Base-by-base conservation (phyloP, 1,140 invertebrate species). In the Atopsyche davidsoni region DNA sequence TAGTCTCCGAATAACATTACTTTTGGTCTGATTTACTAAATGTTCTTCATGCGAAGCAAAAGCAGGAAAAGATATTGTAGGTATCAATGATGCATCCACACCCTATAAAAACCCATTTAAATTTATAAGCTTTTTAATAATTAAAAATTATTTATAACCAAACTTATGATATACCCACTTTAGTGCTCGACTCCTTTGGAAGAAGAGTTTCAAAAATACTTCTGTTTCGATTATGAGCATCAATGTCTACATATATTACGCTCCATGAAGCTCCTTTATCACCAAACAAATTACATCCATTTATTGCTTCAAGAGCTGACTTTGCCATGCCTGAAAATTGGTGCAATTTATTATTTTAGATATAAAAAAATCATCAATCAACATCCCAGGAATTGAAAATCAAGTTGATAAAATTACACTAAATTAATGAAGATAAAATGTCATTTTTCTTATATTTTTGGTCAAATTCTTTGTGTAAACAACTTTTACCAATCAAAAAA, bases 121-220 rank as follows among this genome's bases (percentile, higher is more conserved):
- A 59, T 22, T 18, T n/a, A n/a, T n/a, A n/a, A 39, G n/a, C 13
- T 38, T 46, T 0, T 51, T 2, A 51, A 43, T 44, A 16, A 13
- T 7, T 53, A 31, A 28, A 44, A 7, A 16, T 46, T n/a, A 34
- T 34, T 28, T 7, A 28, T 28, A 28, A 28, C n/a, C 17, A 19
- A 45, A 28, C 19, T 42, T 31, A 45, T 39, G 13, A 19, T 53
- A 51, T 45, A 47, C 23, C 6, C 71, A 96, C 94, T 77, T 99
- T 99, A 6, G 96, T 98, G 67, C 91, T 96, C 0, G 96, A 99
- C 75, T 99, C 96, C 64, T 96, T 78, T 1, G 97, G 97, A 38
- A 99, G 71, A 72, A 99, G 83, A 6, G 95, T 97, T 76, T 99
- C 96, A 72, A 99, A 98, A 62, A 98, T 99, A 68, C 93, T 98